These are phyloP conservation scores for Ptiloglossa arizonensis DNA, from an alignment of 1,140 invertebrate genomes.

Conservation along the genomic window DNA sequence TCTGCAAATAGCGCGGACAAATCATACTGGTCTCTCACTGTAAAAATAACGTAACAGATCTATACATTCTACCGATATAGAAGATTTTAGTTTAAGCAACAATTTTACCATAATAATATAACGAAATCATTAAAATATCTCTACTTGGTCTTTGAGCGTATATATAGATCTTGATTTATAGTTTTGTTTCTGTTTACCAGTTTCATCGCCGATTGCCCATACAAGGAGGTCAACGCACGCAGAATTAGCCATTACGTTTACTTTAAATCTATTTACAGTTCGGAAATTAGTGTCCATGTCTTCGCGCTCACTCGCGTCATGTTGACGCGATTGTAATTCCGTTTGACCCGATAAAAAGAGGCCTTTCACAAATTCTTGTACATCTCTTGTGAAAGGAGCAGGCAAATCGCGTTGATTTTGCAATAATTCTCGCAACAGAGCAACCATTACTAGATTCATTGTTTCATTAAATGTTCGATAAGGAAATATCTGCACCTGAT, in stretches of 20 bases:
- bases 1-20: constrained; percentile 88
- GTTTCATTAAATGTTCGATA: constrained; percentile 97
- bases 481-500: constrained; percentile 88
- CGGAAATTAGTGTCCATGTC: constrained; percentile 89
- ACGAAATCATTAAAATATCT: constrained; percentile 3
- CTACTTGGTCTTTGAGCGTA: neutral
- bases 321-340: constrained; percentile 92
- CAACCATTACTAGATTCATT: constrained; percentile 95
- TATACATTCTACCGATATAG: constrained; percentile 30
- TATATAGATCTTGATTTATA: neutral
- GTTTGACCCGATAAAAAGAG: constrained; percentile 96
- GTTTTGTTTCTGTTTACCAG: constrained; percentile 85
- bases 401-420: constrained; percentile 95
- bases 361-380: constrained; percentile 93
- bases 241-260: constrained; percentile 98
- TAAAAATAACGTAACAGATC: constrained; percentile 81
- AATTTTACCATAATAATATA: too few species aligned
- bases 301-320: constrained; percentile 91
- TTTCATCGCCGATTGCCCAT: constrained; percentile 98
- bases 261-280: constrained; percentile 94
- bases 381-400: constrained; percentile 94
- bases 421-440: constrained; percentile 93
- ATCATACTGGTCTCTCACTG: constrained; percentile 89
- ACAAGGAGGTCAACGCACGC: constrained; percentile 98
- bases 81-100: neutral